These are phyloP conservation scores for Caenorhabditis brenneri DNA, from an alignment of 1,140 invertebrate species.

Conservation along the genomic window DNA sequence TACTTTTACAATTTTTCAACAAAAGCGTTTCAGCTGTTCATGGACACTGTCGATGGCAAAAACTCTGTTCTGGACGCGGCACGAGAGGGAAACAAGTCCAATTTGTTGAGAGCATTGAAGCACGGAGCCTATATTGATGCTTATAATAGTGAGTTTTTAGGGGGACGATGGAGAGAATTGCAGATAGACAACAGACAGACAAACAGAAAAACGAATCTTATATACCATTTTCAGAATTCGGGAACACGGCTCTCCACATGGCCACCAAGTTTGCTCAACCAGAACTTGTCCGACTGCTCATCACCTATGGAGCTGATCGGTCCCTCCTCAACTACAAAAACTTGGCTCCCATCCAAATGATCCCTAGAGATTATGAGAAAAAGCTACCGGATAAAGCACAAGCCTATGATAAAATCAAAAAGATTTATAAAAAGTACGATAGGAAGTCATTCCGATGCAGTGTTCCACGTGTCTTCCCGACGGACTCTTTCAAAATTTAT, in stretches of 20 bases:
- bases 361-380: background rate
- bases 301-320: constrained; percentile 5
- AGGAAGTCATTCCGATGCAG: background rate
- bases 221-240: too few species aligned
- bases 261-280: background rate
- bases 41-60: too few species aligned
- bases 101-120: too few species aligned
- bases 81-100: too few species aligned
- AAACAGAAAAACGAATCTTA: background rate
- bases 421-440: background rate
- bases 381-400: background rate
- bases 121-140: too few species aligned
- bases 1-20: too few species aligned
- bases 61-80: too few species aligned
- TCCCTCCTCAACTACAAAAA: background rate
- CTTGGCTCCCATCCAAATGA: background rate
- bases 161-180: too few species aligned
- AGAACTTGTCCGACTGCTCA: background rate
- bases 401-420: background rate
- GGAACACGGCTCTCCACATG: background rate
- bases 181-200: too few species aligned
- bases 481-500: background rate
- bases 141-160: too few species aligned
- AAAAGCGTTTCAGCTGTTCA: too few species aligned
- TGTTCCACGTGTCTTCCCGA: background rate